Base-by-base conservation (phyloP, 2,888 invertebrate genomes). In the Tineola bisselliella region DNA sequence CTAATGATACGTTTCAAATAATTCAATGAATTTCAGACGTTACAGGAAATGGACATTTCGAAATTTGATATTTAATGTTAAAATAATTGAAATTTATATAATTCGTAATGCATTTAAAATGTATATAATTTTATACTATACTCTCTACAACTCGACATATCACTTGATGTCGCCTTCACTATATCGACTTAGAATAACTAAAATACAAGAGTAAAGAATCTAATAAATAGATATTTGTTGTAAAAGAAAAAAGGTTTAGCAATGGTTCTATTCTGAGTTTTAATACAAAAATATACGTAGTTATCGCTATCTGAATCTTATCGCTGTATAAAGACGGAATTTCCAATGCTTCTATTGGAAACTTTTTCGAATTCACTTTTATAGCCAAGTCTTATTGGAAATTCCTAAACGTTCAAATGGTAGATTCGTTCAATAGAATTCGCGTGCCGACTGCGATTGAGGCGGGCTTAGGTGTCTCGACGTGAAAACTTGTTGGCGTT, bases 361-460 rank as follows among this genome's bases (percentile, higher is more conserved):
- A 84, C 76, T 81, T 78, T 79, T 81, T 79, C 70, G 70, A 79
- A 79, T 78, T 75, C 77, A 80, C 83, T 81, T 84, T 79, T 76
- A 70, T 65, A 76, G 73, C 72, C 54, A 25, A 54, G 54, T 38
- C 38, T 80, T 84, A 86, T 84, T 84, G 81, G 81, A 84, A 84
- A 86, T 86, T 83, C 82, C 78, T 76, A 74, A 77, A 77, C 79
- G 80, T 81, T 73, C 68, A 68, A 33, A 33, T 31, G 33, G 17
- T 15, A 67, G 79, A 73, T 58, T 31, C 75, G 75, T 74, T 74
- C 70, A 69, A 70, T 67, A 75, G 79, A 77, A 78, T 79, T 79
- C 74, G 76, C 76, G 79, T 77, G 73, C 67, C 65, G 68, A 72
- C 77, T 73, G 74, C 77, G 84, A 84, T 84, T 84, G 79, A 72